These are phyloP conservation scores for Acrocephalus kingi DNA, from an alignment of 2,113 vertebrate genomes.

Conservation along the genomic window DNA sequence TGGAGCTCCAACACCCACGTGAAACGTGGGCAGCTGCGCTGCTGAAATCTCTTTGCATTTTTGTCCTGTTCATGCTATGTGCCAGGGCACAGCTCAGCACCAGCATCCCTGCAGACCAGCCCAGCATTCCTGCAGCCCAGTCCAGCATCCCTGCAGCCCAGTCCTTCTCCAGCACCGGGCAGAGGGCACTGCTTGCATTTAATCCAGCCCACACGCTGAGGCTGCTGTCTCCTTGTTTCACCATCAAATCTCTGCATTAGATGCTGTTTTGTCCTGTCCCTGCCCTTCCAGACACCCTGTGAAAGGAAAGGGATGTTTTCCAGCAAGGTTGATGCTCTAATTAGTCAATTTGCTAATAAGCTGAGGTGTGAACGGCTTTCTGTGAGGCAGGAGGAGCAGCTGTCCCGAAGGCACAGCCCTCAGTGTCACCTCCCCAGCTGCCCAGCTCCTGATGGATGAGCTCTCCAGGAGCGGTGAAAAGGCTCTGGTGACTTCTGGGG, in stretches of 20 bases:
- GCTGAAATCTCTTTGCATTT: neutral
- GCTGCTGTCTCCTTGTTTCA: neutral
- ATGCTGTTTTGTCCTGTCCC: neutral
- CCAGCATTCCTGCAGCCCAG: neutral
- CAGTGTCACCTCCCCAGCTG: neutral
- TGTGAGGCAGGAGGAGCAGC: neutral
- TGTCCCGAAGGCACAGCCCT: neutral
- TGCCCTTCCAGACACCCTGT: neutral
- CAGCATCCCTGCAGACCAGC: neutral
- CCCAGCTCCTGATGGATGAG: conserved; percentile 2
- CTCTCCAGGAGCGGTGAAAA: neutral
- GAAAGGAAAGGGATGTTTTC: neutral
- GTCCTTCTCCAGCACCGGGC: neutral
- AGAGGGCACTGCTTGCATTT: neutral
- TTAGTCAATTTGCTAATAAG: conserved; percentile 21
- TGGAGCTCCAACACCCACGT: neutral
- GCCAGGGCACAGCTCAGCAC: neutral
- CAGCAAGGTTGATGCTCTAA: neutral
- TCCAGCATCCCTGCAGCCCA: neutral
- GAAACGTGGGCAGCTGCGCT: neutral
- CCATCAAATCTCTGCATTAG: neutral
- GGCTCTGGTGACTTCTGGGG: neutral
- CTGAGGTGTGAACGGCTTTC: neutral
- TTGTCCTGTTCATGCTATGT: neutral
- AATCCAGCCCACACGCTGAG: neutral